Base-by-base conservation (phyloP, 2,113 vertebrate species). In the Sardina pilchardus region DNA sequence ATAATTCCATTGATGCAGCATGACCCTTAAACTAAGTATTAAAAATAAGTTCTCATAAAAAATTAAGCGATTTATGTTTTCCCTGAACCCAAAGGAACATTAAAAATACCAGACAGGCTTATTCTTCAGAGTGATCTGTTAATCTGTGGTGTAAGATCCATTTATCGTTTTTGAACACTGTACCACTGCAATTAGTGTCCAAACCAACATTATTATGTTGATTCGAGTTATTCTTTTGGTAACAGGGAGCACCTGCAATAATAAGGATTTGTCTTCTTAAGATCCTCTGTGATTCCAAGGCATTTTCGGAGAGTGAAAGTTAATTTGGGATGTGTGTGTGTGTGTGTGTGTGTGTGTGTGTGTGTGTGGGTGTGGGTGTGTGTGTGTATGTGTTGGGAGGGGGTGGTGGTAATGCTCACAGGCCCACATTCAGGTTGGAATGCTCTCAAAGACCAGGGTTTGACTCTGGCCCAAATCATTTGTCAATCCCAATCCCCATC, bases 21-120 rank as follows among this genome's bases (percentile, higher is more conserved):
- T 90, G 90, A 84, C 88, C 82, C 34, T 5, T 91, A 94, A 94
- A 93, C 93, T 34, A 16, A 71, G 63, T 85, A 89, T 93, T 93
- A 89, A 85, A 90, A 88, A 87, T 82, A 71, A 71, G 63, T 26
- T 71, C 26, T 71, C 1, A 4, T 30, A 78, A 78, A 47, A 78
- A 39, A 78, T 39, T 6, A 78, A 78, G 30, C 30, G 30, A 71
- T 71, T 71, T 71, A 71, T 30, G 9, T 71, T 30, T 34, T 30
- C 63, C 26, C n/a, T 71, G 63, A 63, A 63, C 24, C 3, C n/a
- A 9, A 9, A 3, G 26, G 4, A 78, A 36, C 36, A 34, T 36
- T 34, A 36, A 78, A 78, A 78, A 78, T 36, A 78, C 71, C 10
- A 78, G 9, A 17, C 10, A 78, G 14, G 63, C 36, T 78, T 78